Evolutionary conservation across 2,113 vertebrate genomes (phyloP).

Genomic region (Alexandromys fortis): DNA sequence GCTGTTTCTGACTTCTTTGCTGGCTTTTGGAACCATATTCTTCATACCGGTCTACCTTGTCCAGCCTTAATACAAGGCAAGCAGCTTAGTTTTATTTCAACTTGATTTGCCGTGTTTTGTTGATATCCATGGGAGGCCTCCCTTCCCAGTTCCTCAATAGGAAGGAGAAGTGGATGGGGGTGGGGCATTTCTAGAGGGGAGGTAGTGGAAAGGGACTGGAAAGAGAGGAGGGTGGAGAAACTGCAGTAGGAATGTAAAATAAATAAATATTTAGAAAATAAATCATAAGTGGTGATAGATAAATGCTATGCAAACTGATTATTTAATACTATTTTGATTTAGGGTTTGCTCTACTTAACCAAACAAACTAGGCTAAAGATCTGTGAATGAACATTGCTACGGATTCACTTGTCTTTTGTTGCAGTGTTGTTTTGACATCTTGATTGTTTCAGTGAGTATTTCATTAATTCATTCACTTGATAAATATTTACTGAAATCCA

Average conservation of each 20-base stretch:
- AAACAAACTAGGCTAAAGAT: constrained; percentile 19
- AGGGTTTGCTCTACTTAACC: constrained; percentile 2
- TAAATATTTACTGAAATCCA: constrained; percentile 29
- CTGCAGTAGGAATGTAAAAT: neutral
- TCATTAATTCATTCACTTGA: constrained; percentile 37
- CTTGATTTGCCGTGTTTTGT: neutral
- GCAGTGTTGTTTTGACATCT: constrained; percentile 38
- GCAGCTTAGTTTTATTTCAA: neutral
- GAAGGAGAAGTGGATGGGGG: neutral
- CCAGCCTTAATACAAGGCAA: neutral
- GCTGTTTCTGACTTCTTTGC: neutral
- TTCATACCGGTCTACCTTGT: neutral
- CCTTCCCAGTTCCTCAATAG: too few species aligned
- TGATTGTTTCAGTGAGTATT: constrained; percentile 43
- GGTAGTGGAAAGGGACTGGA: neutral
- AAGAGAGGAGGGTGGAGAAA: neutral
- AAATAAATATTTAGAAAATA: neutral
- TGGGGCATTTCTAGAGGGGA: neutral
- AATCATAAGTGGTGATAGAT: neutral
- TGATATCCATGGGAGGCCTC: neutral
- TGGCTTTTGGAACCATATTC: neutral
- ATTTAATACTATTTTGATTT: neutral
- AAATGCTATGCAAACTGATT: constrained; percentile 40
- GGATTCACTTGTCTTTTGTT: constrained; percentile 8
- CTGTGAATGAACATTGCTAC: neutral